Base-by-base conservation (phyloP, 2,113 vertebrate species). In the Pavo muticus region DNA sequence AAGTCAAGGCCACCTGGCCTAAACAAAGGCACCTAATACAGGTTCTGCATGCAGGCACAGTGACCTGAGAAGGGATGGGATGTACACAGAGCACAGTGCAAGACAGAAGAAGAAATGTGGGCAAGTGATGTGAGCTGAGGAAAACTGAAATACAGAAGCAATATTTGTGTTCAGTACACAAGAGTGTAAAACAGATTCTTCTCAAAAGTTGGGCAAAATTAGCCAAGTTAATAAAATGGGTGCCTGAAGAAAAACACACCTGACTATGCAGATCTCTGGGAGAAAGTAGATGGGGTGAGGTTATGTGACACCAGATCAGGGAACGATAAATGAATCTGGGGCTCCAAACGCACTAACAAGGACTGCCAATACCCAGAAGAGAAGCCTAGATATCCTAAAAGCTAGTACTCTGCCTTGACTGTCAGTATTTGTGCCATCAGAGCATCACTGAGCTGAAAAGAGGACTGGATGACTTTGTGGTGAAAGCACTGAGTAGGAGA, bases 11-110 rank as follows among this genome's bases (percentile, higher is more conserved):
- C 40, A 30, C 50, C 24, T 83, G 12, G 5, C 2, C 20, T 39
- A 56, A 45, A 0, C 0, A 2, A 50, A 30, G 35, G 12, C 4
- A 4, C 10, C 54, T 13, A 9, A 30, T 25, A 48, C 35, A 39
- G 44, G 23, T n/a, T 30, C n/a, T 48, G 54, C 25, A 5, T 6
- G 21, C n/a, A 91, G 57, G 19, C 23, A 47, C 3, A 2, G 45
- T 69, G 56, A 56, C 21, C 2, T 0, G 23, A 54, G 35, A 13
- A 73, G 48, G 19, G 23, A 40, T 29, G 15, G 11, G 16, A 44
- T n/a, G 8, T 15, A 21, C 17, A 24, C 75, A 68, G 48, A 65
- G 44, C 48, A 44, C 13, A 10, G 4, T 6, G 47, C 27, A 54
- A 37, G 4, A 20, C 40, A 65, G 65, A 47, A 15, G 13, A 88